Base-by-base conservation (phyloP, 1,140 invertebrate genomes). In the Drosophila repleta region DNA sequence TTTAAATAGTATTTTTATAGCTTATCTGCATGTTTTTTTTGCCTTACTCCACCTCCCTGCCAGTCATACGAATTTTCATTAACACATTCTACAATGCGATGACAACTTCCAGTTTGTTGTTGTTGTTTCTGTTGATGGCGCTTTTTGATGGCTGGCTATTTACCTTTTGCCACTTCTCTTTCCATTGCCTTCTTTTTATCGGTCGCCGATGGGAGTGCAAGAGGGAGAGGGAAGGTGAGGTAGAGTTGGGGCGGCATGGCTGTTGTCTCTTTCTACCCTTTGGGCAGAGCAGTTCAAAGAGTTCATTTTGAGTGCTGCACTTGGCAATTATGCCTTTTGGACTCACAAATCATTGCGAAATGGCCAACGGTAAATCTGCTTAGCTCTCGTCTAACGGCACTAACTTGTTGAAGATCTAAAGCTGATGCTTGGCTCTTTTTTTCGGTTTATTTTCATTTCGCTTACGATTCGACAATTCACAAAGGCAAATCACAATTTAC, bases 301-400 rank as follows among this genome's bases (percentile, higher is more conserved):
- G 70, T 76, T 68, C 79, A 69, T 72, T 52, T 76, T 53, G 67
- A 79, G 75, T 83, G 62, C 20, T 24, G 62, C 68, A 66, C 70
- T 79, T 64, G 65, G 68, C 77, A 85, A 87, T 87, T 85, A 85
- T 87, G 74, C 69, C 76, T 63, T 79, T 75, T 81, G 53, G 48
- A 29, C 62, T 21, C 29, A 39, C 48, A 77, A 81, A 70, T 81
- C 79, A 76, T 77, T 79, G 79, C 58, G 58, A 78, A 83, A 81
- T 74, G 68, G 53, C 63, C 65, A 77, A 83, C 75, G 58, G 81
- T 77, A 71, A 83, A 87, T 87, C 82, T 69, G 74, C 82, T 87
- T 81, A 82, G 62, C 68, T 80, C 56, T 46, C 18, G 52, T 57
- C 76, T 73, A 76, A 84, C 80, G 74, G 79, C 79, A 77, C 32